Conservation (phyloP, 2,113 vertebrate species). For the Colistium nudipinnis region DNA sequence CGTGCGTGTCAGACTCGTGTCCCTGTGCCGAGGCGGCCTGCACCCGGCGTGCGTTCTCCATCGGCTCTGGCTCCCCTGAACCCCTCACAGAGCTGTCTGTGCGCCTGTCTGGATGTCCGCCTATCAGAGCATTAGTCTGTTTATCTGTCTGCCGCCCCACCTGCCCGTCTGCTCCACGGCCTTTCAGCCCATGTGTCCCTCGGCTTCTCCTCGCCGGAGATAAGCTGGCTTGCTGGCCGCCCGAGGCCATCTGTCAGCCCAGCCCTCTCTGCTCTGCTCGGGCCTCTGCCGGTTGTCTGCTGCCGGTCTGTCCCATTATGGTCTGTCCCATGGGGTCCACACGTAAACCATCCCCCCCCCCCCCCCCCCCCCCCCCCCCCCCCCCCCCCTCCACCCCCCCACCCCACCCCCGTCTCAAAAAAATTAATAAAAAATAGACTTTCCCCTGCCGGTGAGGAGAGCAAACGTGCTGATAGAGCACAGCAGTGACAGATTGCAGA, state of each 20-base stretch:
- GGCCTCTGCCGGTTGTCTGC: conserved; percentile 55
- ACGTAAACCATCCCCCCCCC: conserved; percentile 19
- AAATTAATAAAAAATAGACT: conserved; percentile 9
- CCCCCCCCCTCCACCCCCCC: conserved; percentile 8
- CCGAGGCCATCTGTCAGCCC: conserved; percentile 73
- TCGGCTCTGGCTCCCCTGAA: conserved; percentile 26
- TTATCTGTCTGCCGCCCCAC: conserved; percentile 61
- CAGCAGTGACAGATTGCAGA: background rate
- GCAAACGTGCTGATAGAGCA: background rate
- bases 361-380: background rate
- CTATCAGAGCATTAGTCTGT: conserved; percentile 63
- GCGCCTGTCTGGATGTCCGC: conserved; percentile 62
- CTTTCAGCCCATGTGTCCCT: conserved; percentile 59
- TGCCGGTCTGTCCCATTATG: conserved; percentile 56
- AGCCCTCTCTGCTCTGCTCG: conserved; percentile 42
- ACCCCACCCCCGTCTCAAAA: background rate
- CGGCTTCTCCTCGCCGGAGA: conserved; percentile 60
- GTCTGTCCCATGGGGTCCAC: conserved; percentile 46
- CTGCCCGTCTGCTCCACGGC: conserved; percentile 59
- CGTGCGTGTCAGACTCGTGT: conserved; percentile 40
- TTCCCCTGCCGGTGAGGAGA: conserved; percentile 6
- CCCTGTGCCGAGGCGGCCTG: conserved; percentile 28
- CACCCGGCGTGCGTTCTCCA: conserved; percentile 18
- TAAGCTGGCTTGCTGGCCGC: conserved; percentile 72
- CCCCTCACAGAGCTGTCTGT: conserved; percentile 23